Evolutionary conservation across 2,797 vertebrate genomes (phyloP).

Genomic region (Platalea minor): DNA sequence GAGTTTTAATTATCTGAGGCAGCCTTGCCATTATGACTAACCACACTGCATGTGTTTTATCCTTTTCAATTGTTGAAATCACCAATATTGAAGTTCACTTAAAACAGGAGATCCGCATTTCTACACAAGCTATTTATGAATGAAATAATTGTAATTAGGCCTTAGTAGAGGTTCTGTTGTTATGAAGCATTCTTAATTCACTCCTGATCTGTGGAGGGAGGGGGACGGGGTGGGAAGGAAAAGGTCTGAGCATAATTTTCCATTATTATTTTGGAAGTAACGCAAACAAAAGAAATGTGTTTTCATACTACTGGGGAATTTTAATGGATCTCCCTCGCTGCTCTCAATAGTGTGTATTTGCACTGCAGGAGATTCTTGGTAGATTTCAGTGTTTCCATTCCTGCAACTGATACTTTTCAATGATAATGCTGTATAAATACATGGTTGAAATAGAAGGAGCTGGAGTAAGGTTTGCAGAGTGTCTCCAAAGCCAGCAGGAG

Average conservation of each 20-base stretch:
- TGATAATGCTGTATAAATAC: not conserved
- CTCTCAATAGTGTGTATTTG: not conserved
- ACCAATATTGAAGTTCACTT: not conserved
- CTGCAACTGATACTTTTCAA: not conserved
- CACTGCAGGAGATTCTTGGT: not conserved
- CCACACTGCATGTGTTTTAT: not conserved
- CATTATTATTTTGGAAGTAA: not conserved
- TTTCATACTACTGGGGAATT: fast-evolving
- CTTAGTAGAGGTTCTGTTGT: not conserved
- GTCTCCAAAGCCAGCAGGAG: not conserved
- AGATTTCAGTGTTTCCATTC: not conserved
- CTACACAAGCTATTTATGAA: not conserved
- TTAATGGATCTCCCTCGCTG: not conserved
- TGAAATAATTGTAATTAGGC: not conserved
- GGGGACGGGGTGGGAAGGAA: not conserved
- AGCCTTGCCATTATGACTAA: not conserved
- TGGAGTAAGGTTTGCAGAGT: not conserved
- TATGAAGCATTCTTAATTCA: not conserved
- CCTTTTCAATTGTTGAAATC: not conserved
- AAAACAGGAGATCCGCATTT: not conserved
- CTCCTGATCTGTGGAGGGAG: not conserved
- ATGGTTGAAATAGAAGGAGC: not conserved
- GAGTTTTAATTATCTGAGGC: not conserved
- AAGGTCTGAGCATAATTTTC: not conserved
- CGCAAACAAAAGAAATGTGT: not conserved